These are phyloP conservation scores for Gandaritis pyraliata DNA, from an alignment of 2,888 invertebrate species.

Conservation along the genomic window DNA sequence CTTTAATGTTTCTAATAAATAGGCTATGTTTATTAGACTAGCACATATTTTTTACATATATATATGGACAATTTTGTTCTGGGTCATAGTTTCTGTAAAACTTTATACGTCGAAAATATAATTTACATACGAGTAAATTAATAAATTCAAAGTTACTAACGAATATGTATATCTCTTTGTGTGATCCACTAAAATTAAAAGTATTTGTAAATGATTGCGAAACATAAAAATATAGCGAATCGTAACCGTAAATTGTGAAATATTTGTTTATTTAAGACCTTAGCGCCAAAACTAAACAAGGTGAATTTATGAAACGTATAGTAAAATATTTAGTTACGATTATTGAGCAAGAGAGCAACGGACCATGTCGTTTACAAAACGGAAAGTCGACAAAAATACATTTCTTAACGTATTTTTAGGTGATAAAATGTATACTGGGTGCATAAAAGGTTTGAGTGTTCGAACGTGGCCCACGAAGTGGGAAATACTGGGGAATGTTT, in stretches of 20 bases:
- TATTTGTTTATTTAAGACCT: conserved; percentile 29
- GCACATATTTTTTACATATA: background rate
- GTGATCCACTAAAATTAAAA: conserved; percentile 9
- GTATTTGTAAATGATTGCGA: conserved; percentile 18
- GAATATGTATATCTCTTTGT: background rate
- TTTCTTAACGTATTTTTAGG: conserved; percentile 34
- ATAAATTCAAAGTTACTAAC: background rate
- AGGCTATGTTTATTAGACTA: too few relatives aligned
- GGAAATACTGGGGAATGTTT: background rate
- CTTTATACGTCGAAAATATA: background rate
- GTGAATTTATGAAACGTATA: conserved; percentile 38
- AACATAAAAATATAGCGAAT: conserved; percentile 25
- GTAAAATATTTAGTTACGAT: conserved; percentile 38
- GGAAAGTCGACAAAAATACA: conserved; percentile 35
- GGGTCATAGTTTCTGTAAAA: background rate
- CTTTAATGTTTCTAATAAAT: background rate
- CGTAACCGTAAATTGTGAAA: conserved; percentile 26
- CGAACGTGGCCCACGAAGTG: conserved; percentile 6
- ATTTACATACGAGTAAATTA: background rate
- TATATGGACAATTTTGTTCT: background rate
- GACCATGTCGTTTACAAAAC: conserved; percentile 40
- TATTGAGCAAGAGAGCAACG: conserved; percentile 39
- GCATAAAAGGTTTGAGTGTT: conserved; percentile 8
- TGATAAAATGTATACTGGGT: conserved; percentile 23
- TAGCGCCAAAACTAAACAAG: conserved; percentile 37